Base-by-base conservation (phyloP, 2,797 vertebrate genomes). In the Phaenicophaeus curvirostris region DNA sequence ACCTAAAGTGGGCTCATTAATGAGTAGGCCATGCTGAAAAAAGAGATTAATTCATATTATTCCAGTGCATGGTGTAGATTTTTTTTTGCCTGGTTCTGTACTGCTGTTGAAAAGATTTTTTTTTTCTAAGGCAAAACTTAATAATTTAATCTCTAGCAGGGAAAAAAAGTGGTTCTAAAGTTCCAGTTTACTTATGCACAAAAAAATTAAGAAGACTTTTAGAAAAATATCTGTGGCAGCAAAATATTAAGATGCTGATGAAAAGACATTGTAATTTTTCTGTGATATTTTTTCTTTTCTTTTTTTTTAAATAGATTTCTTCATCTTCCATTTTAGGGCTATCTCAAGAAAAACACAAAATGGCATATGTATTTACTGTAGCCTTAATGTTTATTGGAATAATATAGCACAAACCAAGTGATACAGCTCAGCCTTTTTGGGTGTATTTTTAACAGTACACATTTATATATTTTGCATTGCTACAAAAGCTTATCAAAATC, bases 381-480 rank as follows among this genome's bases (percentile, higher is more conserved):
- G 88, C 82, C 91, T 95, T 78, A 92, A 72, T 66, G 84, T 41
- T 86, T 77, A 54, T 65, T 91, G 82, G 84, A 89, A 55, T 54
- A 76, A 89, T 21, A 74, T 23, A 92, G 73, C 91, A 96, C 84
- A 95, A 91, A 90, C 87, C 72, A 74, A 58, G 25, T 65, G 1
- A 94, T 93, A 93, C 28, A 76, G 30, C 90, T 97, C 69, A 95
- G 39, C 55, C 63, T 95, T 75, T 83, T 71, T 41, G 84, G 13
- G 61, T 31, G 17, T 35, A 66, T 24, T 91, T 92, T 85, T 62
- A 63, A 94, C 24, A 89, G 84, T 13, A 71, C 15, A 66, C 24
- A 53, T 93, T 92, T 89, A 23, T 92, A 59, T 77, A 77, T 90
- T 95, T 93, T 90, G 25, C 41, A 68, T 74, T 66, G 6, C 50